These are phyloP conservation scores for Stegodyphus mimosarum DNA, from an alignment of 1,140 invertebrate species.

Conservation along the genomic window DNA sequence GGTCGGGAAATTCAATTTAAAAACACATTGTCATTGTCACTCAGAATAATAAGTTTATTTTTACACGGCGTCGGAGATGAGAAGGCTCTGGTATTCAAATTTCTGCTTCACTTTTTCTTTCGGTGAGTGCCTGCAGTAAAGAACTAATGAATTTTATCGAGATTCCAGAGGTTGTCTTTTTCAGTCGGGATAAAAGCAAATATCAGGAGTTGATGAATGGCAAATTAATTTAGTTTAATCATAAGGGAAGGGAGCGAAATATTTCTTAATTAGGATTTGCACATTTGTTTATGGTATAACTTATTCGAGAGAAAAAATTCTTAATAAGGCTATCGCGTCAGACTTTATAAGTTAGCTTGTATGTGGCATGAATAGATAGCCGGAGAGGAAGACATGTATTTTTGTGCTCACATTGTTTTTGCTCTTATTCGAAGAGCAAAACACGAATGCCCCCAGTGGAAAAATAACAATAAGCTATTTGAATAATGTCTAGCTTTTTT, in stretches of 20 bases:
- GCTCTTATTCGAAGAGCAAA: no score
- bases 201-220: background rate
- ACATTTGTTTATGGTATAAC: no score
- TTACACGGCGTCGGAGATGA: slow-evolving; percentile 21
- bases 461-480: no score
- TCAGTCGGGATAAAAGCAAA: background rate
- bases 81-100: background rate
- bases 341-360: background rate
- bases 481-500: no score
- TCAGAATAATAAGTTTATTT: slow-evolving; percentile 57
- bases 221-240: background rate
- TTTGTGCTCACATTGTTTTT: no score
- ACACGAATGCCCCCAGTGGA: no score
- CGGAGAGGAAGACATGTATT: no score
- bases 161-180: slow-evolving; percentile 32
- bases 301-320: no score
- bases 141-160: slow-evolving; percentile 51
- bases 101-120: background rate
- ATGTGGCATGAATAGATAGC: background rate
- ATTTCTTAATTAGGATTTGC: no score
- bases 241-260: no score
- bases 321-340: no score
- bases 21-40: slow-evolving; percentile 59
- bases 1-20: slow-evolving; percentile 58
- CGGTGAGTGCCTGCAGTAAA: slow-evolving; percentile 30